Evolutionary conservation across 2,888 invertebrate genomes (phyloP), one percentile per base, ranked within the genome.

Genomic region (Drosophila algonquin): DNA sequence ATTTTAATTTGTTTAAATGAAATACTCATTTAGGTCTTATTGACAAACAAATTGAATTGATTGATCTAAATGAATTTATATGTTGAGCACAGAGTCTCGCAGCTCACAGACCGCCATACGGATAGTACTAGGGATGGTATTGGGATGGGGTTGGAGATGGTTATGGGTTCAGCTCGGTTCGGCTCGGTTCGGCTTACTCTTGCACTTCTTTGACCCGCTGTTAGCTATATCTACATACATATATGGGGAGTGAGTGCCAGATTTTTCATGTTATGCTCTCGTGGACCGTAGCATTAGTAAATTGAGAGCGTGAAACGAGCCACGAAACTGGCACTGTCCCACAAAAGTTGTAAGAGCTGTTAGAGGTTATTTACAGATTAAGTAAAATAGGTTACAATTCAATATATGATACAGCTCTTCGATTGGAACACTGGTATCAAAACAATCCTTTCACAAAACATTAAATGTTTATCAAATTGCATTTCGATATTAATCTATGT

Each of bases 41-140:
- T 92, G 92, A 90, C 91, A 91, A 92, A 91, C 90, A 92, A 92
- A 92, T 92, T 92, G 92, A 92, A 91, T 91, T 92, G 92, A 92
- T 92, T 92, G 92, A 92, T 92, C 91, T 92, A 92, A 92, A 92
- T 92, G 91, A 91, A 91, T 92, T 92, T 92, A 92, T 92, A 90
- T 90, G 87, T 68, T 70, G 80, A 80, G 76, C 80, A 51, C 45
- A 69, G 78, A 76, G 53, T 72, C 48, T 71, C 81, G 55, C 56
- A 57, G 52, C 27, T 12, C 51, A 53, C 46, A 50, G 44, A 16
- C 44, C 44, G 14, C 6, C 51, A n/a, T 12, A 12, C 16, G 46
- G 5, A 21, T 2, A 12, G 48, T 27, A 7, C 30, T 51, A 1
- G 27, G 48, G 52, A 44, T 44, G 21, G 51, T 10, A 48, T 40